Evolutionary conservation across 2,888 invertebrate species (phyloP).

Genomic region (Dione juno): DNA sequence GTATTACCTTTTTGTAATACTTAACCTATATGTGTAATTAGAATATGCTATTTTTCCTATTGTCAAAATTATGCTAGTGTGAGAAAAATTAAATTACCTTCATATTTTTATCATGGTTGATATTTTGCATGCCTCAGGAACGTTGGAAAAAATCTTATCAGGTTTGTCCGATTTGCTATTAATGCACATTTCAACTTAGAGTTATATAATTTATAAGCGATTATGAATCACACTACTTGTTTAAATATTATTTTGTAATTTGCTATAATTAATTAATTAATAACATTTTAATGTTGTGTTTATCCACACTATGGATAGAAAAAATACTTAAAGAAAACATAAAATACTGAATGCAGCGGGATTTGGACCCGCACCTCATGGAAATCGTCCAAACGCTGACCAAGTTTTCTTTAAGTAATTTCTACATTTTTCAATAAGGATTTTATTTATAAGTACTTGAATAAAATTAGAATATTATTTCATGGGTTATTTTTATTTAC

Average conservation of each 20-base stretch:
- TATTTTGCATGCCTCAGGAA: slow-evolving; percentile 85
- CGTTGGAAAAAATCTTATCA: slow-evolving; percentile 87
- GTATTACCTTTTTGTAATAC: slow-evolving; percentile 39
- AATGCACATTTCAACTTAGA: slow-evolving; percentile 35
- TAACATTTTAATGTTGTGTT: too few relatives aligned
- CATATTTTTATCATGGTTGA: slow-evolving; percentile 64
- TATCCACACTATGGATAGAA: too few relatives aligned
- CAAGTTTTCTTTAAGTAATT: too few relatives aligned
- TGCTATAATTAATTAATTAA: too few relatives aligned
- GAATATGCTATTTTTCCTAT: slow-evolving; percentile 36
- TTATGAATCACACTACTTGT: background rate
- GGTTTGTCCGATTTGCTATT: slow-evolving; percentile 84
- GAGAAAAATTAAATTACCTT: slow-evolving; percentile 37
- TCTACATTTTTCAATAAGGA: background rate
- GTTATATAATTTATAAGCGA: background rate
- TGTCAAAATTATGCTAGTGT: slow-evolving; percentile 41
- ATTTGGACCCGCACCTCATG: too few relatives aligned
- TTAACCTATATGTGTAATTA: slow-evolving; percentile 29
- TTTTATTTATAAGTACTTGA: too few relatives aligned
- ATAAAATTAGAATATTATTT: background rate
- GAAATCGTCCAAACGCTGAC: too few relatives aligned
- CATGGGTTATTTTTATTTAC: background rate
- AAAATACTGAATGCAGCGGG: too few relatives aligned
- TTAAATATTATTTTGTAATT: too few relatives aligned
- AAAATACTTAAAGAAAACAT: too few relatives aligned